A percentile compares a stretch with the other conserved stretches of the same genome.
Conservation (phyloP, 2,113 vertebrate genomes). For the Nyctereutes procyonoides region DNA sequence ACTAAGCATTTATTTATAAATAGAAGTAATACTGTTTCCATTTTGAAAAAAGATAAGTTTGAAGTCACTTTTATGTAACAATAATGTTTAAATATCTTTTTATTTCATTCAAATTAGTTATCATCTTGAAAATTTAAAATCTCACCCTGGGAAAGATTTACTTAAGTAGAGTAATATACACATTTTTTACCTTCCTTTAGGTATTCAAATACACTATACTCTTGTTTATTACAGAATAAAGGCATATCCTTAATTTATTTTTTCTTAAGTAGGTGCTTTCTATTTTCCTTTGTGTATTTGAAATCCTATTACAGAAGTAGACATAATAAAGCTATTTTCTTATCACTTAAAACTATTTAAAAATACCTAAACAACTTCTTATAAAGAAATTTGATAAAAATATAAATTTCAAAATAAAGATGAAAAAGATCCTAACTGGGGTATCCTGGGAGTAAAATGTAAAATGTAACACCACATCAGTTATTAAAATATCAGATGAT, state of each 20-base stretch:
- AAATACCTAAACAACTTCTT: not conserved
- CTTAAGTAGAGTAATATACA: not conserved
- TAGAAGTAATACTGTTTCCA: not conserved
- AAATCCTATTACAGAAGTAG: not conserved
- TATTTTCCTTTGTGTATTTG: not conserved
- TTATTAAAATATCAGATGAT: not conserved
- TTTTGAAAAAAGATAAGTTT: not conserved
- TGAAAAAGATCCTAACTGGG: not conserved
- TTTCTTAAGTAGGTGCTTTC: not conserved
- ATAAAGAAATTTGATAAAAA: not conserved
- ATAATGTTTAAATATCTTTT: not conserved
- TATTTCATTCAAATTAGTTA: not conserved
- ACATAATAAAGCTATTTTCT: not conserved
- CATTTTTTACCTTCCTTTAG: not conserved
- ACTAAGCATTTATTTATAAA: not conserved
- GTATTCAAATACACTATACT: not conserved
- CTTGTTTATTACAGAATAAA: not conserved
- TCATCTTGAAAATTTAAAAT: not conserved
- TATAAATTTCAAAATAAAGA: not conserved
- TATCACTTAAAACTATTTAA: not conserved
- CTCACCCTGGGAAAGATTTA: not conserved
- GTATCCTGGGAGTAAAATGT: not conserved
- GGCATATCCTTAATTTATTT: slow-evolving; percentile 29
- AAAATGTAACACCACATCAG: not conserved
- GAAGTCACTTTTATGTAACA: not conserved